Evolutionary conservation across 1,140 invertebrate species (phyloP).

Genomic region (Ridgeia piscesae): DNA sequence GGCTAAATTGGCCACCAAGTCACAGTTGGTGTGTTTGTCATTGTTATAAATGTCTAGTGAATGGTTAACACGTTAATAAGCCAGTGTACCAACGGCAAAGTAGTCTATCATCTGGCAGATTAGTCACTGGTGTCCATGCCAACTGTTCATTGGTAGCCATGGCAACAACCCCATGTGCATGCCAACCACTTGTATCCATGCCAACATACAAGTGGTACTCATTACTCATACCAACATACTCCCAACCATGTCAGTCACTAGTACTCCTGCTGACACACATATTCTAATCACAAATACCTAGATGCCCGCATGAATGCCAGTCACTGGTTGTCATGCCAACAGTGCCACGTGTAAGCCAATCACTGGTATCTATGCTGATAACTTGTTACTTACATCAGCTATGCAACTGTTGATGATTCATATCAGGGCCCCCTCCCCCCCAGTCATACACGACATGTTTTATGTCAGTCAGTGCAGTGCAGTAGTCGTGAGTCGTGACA

Average conservation of each 20-base stretch:
- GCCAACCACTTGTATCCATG: not conserved
- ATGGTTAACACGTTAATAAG: too few species aligned
- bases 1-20: not conserved
- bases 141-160: not conserved
- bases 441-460: not conserved
- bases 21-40: not conserved
- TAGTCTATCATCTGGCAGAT: too few species aligned
- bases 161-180: not conserved
- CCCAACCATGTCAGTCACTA: too few species aligned
- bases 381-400: not conserved
- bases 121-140: too few species aligned
- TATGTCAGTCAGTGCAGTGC: too few species aligned
- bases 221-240: too few species aligned
- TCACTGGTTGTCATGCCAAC: not conserved
- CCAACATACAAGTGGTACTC: too few species aligned
- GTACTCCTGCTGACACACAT: not conserved
- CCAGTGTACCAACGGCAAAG: too few species aligned
- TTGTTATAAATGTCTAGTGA: not conserved
- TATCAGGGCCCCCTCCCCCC: not conserved
- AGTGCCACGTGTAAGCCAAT: not conserved
- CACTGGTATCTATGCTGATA: not conserved
- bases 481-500: not conserved
- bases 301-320: not conserved
- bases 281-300: not conserved
- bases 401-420: constrained; percentile 5